Percentiles rank a stretch among this genome's conserved stretches.
Evolutionary conservation across 1,140 invertebrate genomes (phyloP).

Genomic region (Pachypeltis micranthus): DNA sequence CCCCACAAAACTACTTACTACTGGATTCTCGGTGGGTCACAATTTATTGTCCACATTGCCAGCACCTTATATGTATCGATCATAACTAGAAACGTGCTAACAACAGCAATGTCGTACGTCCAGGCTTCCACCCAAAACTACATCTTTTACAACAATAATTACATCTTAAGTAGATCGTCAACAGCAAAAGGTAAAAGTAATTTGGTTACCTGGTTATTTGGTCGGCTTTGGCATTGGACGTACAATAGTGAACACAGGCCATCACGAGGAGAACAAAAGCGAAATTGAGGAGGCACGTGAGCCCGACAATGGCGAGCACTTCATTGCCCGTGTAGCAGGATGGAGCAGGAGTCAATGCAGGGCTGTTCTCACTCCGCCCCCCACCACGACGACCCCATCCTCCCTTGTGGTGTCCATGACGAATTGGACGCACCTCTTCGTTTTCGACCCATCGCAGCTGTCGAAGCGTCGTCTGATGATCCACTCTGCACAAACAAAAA

Average conservation of each 20-base stretch:
- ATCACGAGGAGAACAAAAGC: slow-evolving; percentile 31
- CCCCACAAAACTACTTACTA: no score
- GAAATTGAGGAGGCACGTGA: slow-evolving; percentile 31
- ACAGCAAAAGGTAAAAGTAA: no score
- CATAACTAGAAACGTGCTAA: no score
- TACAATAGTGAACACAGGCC: slow-evolving; percentile 30
- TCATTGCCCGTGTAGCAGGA: slow-evolving; percentile 23
- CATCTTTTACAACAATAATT: no score
- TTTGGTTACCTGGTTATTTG: slow-evolving; percentile 17
- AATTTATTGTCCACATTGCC: no score
- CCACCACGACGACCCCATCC: not conserved
- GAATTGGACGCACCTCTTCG: slow-evolving; percentile 2
- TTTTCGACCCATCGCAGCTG: slow-evolving; percentile 6
- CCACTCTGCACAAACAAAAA: no score
- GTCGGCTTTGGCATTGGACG: not conserved
- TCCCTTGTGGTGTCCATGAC: slow-evolving; percentile 10
- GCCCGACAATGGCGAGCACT: slow-evolving; percentile 30
- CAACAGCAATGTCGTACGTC: no score
- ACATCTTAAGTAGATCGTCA: no score
- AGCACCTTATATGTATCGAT: no score
- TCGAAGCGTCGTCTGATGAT: not conserved
- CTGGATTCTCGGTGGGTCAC: no score
- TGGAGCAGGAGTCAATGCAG: not conserved
- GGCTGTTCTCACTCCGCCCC: not conserved
- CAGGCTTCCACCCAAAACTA: no score